phyloP scores from a whole-genome alignment of 1,140 invertebrate species.

The Nylanderia fulva region DNA sequence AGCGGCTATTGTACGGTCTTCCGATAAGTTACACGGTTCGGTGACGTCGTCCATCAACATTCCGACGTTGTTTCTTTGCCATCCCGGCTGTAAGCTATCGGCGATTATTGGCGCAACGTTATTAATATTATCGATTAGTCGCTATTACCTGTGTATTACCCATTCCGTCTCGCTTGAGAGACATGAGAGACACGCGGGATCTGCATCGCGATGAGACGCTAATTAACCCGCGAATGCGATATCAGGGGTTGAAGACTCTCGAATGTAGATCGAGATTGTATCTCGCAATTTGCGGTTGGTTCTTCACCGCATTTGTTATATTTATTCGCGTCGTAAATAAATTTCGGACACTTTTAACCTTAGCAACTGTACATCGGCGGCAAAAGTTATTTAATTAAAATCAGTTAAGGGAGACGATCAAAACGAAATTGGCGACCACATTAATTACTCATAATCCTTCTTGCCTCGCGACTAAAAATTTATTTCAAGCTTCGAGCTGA shows the following conservation, averaged over 20 bases:
- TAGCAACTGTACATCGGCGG: background rate
- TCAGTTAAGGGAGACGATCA: constrained; percentile 31
- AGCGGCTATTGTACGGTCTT: background rate
- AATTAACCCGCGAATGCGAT: constrained; percentile 65
- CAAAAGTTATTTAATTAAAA: constrained; percentile 16
- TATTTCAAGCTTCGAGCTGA: background rate
- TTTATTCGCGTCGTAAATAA: background rate
- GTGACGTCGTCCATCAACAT: constrained; percentile 13
- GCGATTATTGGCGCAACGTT: constrained; percentile 65
- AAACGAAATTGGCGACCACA: constrained; percentile 17
- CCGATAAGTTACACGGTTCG: constrained; percentile 4
- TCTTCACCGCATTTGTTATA: background rate
- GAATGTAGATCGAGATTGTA: constrained; percentile 23
- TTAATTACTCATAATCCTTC: constrained; percentile 44
- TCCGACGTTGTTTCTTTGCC: constrained; percentile 50
- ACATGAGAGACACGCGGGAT: constrained; percentile 41
- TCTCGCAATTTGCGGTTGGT: background rate
- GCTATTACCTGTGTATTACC: constrained; percentile 31
- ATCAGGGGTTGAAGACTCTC: constrained; percentile 3
- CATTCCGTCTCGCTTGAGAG: constrained; percentile 36
- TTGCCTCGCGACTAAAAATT: background rate
- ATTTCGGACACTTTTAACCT: constrained; percentile 8
- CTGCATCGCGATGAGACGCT: constrained; percentile 53
- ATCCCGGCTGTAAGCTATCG: background rate
- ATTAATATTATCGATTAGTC: constrained; percentile 69